Evolutionary conservation across 2,888 invertebrate genomes (phyloP).

Genomic region (Leptopilina myrica): DNA sequence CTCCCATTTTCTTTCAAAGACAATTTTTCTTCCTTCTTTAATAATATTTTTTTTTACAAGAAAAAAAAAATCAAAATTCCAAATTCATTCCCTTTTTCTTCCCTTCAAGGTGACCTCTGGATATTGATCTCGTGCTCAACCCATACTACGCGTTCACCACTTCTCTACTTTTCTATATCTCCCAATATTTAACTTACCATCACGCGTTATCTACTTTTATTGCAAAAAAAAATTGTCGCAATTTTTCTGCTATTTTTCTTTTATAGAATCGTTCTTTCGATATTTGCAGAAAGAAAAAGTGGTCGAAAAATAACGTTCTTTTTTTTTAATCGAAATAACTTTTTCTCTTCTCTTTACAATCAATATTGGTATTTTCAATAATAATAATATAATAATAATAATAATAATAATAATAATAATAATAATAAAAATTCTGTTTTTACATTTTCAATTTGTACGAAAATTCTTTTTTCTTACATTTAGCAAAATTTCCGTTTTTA

Average conservation of each 20-base stretch:
- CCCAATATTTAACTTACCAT: constrained; percentile 11
- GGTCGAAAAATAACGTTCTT: no score
- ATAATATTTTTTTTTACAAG: neutral
- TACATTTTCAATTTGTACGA: no score
- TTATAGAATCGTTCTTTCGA: neutral
- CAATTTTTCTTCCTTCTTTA: neutral
- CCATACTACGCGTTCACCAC: constrained; percentile 12
- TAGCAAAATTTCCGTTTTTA: no score
- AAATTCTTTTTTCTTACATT: no score
- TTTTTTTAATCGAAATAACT: no score
- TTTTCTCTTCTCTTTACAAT: no score
- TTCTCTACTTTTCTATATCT: neutral
- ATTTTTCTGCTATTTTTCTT: neutral
- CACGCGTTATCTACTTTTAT: constrained; percentile 3
- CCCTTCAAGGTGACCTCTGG: constrained; percentile 23
- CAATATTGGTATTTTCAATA: no score
- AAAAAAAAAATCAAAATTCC: neutral
- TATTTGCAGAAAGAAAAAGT: neutral
- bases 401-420: no score
- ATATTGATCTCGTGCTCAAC: constrained; percentile 33
- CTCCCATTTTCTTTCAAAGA: no score
- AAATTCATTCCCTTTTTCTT: constrained; percentile 13
- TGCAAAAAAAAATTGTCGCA: no score
- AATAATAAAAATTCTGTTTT: no score
- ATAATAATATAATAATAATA: no score